phyloP scores from a whole-genome alignment of 2,113 vertebrate species.

The Gobio gobio region DNA sequence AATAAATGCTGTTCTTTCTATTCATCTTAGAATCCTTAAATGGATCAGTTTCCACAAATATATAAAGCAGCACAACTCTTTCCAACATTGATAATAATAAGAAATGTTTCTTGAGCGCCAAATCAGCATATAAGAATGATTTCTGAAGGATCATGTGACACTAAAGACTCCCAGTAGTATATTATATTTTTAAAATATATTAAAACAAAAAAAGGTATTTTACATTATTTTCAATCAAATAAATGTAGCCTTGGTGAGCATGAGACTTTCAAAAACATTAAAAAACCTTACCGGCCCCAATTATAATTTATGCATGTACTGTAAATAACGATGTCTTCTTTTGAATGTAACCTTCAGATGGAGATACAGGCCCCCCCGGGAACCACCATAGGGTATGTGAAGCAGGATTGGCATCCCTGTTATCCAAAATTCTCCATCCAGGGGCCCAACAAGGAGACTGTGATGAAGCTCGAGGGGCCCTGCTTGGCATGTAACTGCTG shows the following conservation, averaged over 20 bases:
- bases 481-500: slow-evolving; percentile 88
- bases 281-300: not conserved
- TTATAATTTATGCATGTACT: not conserved
- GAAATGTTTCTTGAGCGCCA: not conserved
- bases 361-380: slow-evolving; percentile 89
- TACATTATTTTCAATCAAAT: no score
- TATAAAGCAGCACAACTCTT: not conserved
- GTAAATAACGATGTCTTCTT: not conserved
- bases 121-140: not conserved
- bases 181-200: not conserved
- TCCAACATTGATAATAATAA: not conserved
- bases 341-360: slow-evolving; percentile 71
- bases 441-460: slow-evolving; percentile 77
- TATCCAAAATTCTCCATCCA: slow-evolving; percentile 85
- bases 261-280: no score
- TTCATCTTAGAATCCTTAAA: not conserved
- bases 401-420: slow-evolving; percentile 88
- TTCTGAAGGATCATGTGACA: not conserved
- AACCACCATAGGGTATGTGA: slow-evolving; percentile 83
- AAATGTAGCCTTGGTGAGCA: no score
- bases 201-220: no score
- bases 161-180: not conserved
- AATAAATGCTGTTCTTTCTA: not conserved
- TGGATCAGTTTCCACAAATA: not conserved
- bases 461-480: slow-evolving; percentile 84